Base-by-base conservation (phyloP, 2,797 vertebrate species). In the Macrochelys suwanniensis region DNA sequence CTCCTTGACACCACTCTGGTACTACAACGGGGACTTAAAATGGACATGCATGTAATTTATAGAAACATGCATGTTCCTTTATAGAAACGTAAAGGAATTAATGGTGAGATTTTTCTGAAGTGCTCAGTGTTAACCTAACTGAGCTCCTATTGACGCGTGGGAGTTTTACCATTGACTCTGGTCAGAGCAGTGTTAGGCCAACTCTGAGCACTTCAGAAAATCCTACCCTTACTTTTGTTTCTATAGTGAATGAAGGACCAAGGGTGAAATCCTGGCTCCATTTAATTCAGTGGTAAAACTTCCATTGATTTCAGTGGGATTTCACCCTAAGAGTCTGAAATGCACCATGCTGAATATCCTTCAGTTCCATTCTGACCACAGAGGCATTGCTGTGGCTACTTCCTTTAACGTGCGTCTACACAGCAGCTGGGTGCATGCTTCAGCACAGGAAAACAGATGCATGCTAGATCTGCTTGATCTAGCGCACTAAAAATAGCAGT, bases 111-210 rank as follows among this genome's bases (percentile, higher is more conserved):
- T 71, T 85, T 77, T 77, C n/a, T 47, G 16, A 56, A 49, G 5
- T 88, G 68, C 93, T 80, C 85, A 68, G 50, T 94, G 94, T 96
- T 95, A 68, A 82, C 68, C 53, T n/a, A 42, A 82, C 68, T 86
- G 76, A 56, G 17, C 54, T 89, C 89, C 78, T 53, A 17, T 82
- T 92, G 57, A 15, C 56, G 82, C 15, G 11, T 49, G 84, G 86
- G 37, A 23, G 37, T 23, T 71, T 71, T 23, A 42, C 65, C 10
- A 6, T 42, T 71, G n/a, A 71, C 19, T 71, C 25, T 42, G n/a
- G 19, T 42, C 45, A 56, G 84, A 82, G 45, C 68, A 71, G n/a
- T 59, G 45, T 82, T 94, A 81, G 80, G 68, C 82, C 80, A 47
- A 80, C 83, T 87, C n/a, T 65, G 59, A 80, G 12, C 10, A 28